Evolutionary conservation across 2,113 vertebrate species (phyloP).

Genomic region (Melanerpes formicivorus): DNA sequence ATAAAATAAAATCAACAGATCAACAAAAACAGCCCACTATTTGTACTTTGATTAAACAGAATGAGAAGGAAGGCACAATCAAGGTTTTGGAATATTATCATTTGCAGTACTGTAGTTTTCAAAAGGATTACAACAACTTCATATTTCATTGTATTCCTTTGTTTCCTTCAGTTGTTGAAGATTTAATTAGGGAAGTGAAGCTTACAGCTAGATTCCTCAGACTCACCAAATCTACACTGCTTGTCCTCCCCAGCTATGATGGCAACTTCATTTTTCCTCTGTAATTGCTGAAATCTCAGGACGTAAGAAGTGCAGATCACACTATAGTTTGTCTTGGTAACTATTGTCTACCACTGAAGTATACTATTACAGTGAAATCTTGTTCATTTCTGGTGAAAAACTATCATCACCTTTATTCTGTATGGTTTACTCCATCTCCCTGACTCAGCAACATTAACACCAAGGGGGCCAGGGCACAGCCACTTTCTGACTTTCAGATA

Average conservation of each 20-base stretch:
- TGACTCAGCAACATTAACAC: not conserved
- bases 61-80: not conserved
- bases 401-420: not conserved
- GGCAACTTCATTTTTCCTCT: not conserved
- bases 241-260: not conserved
- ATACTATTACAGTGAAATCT: not conserved
- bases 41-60: not conserved
- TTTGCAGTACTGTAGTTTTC: not conserved
- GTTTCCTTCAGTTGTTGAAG: not conserved
- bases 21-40: not conserved
- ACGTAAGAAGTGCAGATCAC: not conserved
- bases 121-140: not conserved
- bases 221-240: not conserved
- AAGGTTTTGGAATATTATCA: not conserved
- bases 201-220: not conserved
- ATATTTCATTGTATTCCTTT: not conserved
- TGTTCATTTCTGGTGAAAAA: not conserved
- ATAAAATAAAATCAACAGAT: not conserved
- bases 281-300: not conserved
- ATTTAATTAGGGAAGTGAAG: conserved; percentile 1
- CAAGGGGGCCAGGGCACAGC: not conserved
- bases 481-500: not conserved
- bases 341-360: not conserved
- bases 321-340: not conserved
- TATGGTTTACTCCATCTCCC: not conserved